Evolutionary conservation across 2,113 vertebrate genomes (phyloP), one percentile per base, ranked within the genome.

Genomic region (Pachycephala philippinensis): DNA sequence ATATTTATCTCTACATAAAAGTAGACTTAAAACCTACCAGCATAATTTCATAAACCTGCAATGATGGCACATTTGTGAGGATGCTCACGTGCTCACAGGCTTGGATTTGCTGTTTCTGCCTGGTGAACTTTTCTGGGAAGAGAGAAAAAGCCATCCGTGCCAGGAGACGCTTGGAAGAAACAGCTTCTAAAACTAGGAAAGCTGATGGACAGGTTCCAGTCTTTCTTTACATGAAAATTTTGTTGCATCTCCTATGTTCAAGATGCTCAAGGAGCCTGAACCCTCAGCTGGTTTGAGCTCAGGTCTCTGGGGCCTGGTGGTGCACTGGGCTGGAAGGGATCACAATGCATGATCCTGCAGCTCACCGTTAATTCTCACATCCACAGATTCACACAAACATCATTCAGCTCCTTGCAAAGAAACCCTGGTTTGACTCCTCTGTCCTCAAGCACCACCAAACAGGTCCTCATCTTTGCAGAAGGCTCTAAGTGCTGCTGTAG

Each of bases 61-160:
- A 37, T 21, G 37, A 79, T 37, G 35, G 52, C 24, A 37, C 20
- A 27, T 49, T 66, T 69, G 27, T 52, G 71, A 80, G n/a, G 79
- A 53, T 57, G 53, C 40, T 64, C 14, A 47, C 2, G 9, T 0
- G 1, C 35, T 54, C 78, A 21, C 26, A 66, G 60, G 31, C 35
- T 75, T 52, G 52, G 44, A 71, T 93, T 65, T 64, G 68, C 80
- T 64, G 14, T 60, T 84, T 80, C 85, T 85, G 74, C 70, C 47
- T 50, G 14, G 35, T 68, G 49, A 79, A 31, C 40, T 61, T 93
- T 10, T 59, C 54, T 23, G 50, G 31, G 49, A 79, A 96, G 20
- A 82, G 28, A 84, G 39, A 52, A 68, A 70, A 47, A 83, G 71
- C 44, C 49, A 75, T 20, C 6, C 1, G 1, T 71, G 35, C 47